phyloP scores from a whole-genome alignment of 2,113 vertebrate species.

The Chamaea fasciata region DNA sequence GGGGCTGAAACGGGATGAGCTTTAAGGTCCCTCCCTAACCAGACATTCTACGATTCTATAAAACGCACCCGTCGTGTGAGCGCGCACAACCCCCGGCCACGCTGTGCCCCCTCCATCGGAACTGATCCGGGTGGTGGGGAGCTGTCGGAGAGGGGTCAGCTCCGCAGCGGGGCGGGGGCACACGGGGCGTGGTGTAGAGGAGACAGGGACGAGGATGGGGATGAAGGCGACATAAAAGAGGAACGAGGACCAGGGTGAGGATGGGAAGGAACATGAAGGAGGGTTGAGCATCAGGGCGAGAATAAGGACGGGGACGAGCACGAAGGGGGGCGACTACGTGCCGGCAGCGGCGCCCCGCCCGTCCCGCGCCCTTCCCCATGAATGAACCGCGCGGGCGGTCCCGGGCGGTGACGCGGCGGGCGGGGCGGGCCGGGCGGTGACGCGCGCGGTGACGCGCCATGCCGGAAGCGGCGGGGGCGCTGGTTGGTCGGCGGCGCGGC shows the following conservation, averaged over 20 bases:
- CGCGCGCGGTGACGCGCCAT: not conserved
- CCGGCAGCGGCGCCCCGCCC: not conserved
- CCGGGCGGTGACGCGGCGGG: conserved; percentile 10
- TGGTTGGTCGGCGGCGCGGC: not conserved
- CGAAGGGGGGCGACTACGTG: not conserved
- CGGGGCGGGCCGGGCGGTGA: not conserved
- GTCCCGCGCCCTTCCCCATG: not conserved
- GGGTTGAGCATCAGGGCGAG: rapidly evolving
- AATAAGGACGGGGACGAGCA: not conserved
- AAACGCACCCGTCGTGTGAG: not conserved
- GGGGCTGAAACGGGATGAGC: not conserved
- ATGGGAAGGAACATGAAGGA: rapidly evolving
- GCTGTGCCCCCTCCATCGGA: not conserved
- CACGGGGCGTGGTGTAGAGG: not conserved
- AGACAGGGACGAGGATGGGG: not conserved
- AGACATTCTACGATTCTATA: not conserved
- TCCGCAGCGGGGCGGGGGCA: not conserved
- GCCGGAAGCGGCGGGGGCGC: conserved; percentile 61
- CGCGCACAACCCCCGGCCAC: not conserved
- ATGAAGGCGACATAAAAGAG: not conserved
- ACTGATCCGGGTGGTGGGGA: rapidly evolving
- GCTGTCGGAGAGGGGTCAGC: not conserved
- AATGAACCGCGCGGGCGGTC: not conserved
- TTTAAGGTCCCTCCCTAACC: not conserved
- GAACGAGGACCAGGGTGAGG: not conserved